Percentiles rank a stretch among this genome's conserved stretches.
Conservation (phyloP, 2,113 vertebrate species). For the Xiphophorus hellerii region DNA sequence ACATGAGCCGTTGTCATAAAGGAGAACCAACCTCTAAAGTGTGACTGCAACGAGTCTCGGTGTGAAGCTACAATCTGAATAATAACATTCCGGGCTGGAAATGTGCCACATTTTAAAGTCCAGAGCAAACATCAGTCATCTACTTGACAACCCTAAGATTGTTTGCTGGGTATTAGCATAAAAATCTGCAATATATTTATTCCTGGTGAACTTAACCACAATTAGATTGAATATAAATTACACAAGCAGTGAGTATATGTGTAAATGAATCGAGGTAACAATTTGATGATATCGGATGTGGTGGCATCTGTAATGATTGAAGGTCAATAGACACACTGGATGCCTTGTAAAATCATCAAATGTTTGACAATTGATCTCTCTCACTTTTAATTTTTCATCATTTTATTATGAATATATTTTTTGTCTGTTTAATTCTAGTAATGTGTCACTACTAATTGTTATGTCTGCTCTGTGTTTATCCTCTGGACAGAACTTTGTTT, state of each 20-base stretch:
- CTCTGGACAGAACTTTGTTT: too few relatives aligned
- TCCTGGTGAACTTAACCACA: neutral
- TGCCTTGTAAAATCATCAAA: neutral
- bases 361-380: neutral
- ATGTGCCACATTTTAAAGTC: conserved; percentile 21
- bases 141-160: neutral
- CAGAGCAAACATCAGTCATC: conserved; percentile 25
- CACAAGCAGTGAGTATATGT: neutral
- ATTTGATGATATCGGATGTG: too few relatives aligned
- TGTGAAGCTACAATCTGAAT: conserved; percentile 23
- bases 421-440: too few relatives aligned
- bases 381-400: too few relatives aligned
- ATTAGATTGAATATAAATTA: neutral
- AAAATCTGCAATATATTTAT: neutral
- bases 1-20: conserved; percentile 52
- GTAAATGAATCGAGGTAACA: too few relatives aligned
- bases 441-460: too few relatives aligned
- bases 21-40: conserved; percentile 33
- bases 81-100: conserved; percentile 17
- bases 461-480: too few relatives aligned
- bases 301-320: neutral
- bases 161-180: neutral
- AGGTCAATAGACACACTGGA: neutral
- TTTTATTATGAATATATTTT: too few relatives aligned
- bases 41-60: conserved; percentile 28